Conservation (phyloP, 1,140 invertebrate genomes). For the Drosophila kurseongensis region DNA sequence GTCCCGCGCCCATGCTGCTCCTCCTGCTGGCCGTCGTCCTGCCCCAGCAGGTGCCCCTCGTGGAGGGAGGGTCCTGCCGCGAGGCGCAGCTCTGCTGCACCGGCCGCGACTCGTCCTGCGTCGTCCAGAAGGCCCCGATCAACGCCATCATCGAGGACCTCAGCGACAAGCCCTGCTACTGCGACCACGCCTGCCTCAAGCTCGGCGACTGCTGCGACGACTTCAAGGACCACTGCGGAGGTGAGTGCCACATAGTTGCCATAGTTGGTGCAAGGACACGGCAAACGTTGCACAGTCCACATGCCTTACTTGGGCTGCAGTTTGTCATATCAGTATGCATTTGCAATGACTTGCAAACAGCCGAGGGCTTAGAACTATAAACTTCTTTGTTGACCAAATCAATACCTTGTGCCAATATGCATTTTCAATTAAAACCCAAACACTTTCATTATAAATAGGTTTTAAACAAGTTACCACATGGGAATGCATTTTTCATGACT, state of each 20-base stretch:
- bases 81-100: slow-evolving; percentile 92
- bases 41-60: slow-evolving; percentile 15
- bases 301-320: too few species aligned
- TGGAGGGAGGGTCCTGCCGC: slow-evolving; percentile 88
- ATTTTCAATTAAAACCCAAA: too few species aligned
- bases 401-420: too few species aligned
- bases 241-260: slow-evolving; percentile 86
- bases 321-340: too few species aligned
- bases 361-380: too few species aligned
- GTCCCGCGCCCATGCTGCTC: slow-evolving; percentile 9
- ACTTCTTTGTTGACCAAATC: too few species aligned
- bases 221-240: slow-evolving; percentile 93
- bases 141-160: slow-evolving; percentile 93
- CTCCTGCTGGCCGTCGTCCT: slow-evolving; percentile 28
- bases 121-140: slow-evolving; percentile 92
- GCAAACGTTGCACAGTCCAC: too few species aligned
- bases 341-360: too few species aligned
- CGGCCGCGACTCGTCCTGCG: slow-evolving; percentile 93
- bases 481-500: too few species aligned
- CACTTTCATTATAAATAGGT: too few species aligned
- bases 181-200: slow-evolving; percentile 94
- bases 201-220: slow-evolving; percentile 94
- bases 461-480: too few species aligned
- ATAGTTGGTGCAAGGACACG: too few species aligned
- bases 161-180: slow-evolving; percentile 94